Conservation (phyloP, 1,140 invertebrate genomes). For the Pantala flavescens region DNA sequence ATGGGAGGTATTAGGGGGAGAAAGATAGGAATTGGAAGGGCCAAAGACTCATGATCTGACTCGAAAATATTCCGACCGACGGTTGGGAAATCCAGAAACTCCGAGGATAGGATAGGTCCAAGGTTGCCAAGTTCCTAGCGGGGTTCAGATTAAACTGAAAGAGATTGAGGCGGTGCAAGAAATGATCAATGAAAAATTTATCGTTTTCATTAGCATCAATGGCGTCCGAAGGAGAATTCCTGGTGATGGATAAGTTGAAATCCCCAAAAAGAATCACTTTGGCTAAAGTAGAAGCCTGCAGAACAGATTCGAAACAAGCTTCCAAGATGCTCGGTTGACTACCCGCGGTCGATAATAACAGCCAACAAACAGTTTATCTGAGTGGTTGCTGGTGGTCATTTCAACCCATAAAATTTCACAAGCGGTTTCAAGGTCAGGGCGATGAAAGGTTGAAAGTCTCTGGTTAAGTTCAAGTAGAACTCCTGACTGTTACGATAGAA, state of each 20-base stretch:
- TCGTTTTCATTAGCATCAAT: background rate
- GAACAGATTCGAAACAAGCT: background rate
- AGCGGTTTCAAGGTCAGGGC: background rate
- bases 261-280: background rate
- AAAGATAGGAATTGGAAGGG: no score
- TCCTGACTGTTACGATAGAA: background rate
- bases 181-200: background rate
- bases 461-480: background rate
- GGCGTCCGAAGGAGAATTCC: background rate
- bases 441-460: background rate
- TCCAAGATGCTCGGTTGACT: background rate
- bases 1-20: no score
- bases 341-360: background rate
- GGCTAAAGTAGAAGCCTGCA: background rate
- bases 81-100: no score
- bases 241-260: background rate
- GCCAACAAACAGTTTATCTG: background rate
- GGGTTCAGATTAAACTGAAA: background rate
- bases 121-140: background rate
- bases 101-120: background rate
- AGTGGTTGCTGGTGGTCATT: background rate
- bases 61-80: no score
- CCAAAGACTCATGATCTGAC: no score
- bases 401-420: background rate
- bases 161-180: background rate